phyloP scores from a whole-genome alignment of 2,797 vertebrate genomes.

The Pristis pectinata region DNA sequence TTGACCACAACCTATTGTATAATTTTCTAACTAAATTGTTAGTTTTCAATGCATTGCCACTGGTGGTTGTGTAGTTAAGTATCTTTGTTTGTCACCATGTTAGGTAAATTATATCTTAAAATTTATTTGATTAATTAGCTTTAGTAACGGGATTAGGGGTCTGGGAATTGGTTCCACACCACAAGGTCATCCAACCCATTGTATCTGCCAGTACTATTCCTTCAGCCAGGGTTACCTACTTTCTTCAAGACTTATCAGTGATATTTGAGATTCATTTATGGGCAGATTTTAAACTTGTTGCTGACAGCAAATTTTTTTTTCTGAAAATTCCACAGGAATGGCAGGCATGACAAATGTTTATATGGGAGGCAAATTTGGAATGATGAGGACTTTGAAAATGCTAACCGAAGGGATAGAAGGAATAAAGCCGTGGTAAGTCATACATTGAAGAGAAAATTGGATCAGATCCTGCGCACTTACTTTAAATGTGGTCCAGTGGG shows the following conservation, averaged over 20 bases:
- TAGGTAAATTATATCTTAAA: not conserved
- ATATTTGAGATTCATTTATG: not conserved
- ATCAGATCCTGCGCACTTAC: not conserved
- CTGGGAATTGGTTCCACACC: not conserved
- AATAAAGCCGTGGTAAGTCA: conserved; percentile 23
- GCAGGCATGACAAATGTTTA: conserved; percentile 3
- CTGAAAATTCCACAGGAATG: conserved; percentile 9
- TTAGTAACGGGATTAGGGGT: not conserved
- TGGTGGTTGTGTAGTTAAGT: not conserved
- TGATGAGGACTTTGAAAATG: conserved; percentile 20
- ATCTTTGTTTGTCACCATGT: not conserved
- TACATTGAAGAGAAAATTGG: not conserved
- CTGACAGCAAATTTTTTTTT: not conserved
- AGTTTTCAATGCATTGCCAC: not conserved
- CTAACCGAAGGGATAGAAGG: conserved; percentile 27
- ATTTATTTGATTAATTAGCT: not conserved
- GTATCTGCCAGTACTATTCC: not conserved
- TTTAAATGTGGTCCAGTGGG: not conserved
- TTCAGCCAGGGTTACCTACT: not conserved
- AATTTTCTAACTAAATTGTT: not conserved
- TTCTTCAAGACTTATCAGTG: not conserved
- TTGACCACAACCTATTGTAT: not conserved
- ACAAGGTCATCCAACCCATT: not conserved
- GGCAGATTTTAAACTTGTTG: not conserved
- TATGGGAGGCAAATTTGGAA: not conserved